phyloP scores from a whole-genome alignment of 1,140 invertebrate species.

The Prorops nasuta region DNA sequence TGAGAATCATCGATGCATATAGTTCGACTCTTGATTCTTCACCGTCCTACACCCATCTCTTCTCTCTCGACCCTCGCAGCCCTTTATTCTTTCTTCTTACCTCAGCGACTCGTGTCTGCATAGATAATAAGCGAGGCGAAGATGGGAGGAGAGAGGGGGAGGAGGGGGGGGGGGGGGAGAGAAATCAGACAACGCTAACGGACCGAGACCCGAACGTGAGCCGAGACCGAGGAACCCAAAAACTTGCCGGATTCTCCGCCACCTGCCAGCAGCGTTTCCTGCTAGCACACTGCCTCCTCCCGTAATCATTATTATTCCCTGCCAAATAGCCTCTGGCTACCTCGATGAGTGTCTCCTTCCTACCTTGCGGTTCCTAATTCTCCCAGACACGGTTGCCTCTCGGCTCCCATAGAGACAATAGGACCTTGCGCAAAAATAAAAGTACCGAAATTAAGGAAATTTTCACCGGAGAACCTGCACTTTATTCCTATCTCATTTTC shows the following conservation, averaged over 20 bases:
- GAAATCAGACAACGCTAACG: background rate
- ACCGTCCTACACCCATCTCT: constrained; percentile 14
- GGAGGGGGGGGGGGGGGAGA: background rate
- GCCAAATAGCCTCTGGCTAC: constrained; percentile 23
- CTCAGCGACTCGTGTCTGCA: constrained; percentile 6
- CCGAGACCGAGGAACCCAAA: constrained; percentile 11
- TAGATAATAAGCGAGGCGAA: constrained; percentile 16
- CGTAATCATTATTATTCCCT: constrained; percentile 34
- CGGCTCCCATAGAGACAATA: background rate
- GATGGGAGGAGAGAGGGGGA: constrained; percentile 1
- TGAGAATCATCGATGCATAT: constrained; percentile 22
- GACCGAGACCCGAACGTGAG: constrained; percentile 1
- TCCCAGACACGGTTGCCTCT: constrained; percentile 8
- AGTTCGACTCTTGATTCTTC: constrained; percentile 21
- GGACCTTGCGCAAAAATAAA: too few relatives aligned
- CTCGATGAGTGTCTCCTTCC: constrained; percentile 4
- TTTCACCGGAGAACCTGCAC: too few relatives aligned
- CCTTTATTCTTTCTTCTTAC: background rate
- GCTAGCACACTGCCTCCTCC: constrained; percentile 8
- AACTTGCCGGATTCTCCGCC: too few relatives aligned
- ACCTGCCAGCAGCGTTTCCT: constrained; percentile 33
- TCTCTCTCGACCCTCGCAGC: background rate
- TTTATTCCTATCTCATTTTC: too few relatives aligned
- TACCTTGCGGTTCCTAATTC: constrained; percentile 15
- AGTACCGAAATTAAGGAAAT: too few relatives aligned